Conservation (phyloP, 1,140 invertebrate genomes). For the Plodia interpunctella region DNA sequence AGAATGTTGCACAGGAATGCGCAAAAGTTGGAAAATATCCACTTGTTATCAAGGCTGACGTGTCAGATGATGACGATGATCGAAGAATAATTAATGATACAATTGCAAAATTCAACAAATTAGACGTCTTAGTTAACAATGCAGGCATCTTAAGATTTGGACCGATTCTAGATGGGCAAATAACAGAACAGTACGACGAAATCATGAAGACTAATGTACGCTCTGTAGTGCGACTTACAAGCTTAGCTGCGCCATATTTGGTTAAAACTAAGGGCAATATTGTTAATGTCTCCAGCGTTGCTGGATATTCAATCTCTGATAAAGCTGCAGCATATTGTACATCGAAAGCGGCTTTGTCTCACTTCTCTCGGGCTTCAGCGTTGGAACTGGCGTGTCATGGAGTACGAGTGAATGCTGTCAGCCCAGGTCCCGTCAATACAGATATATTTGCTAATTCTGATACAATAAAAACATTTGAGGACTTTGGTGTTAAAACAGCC, state of each 20-base stretch:
- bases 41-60: background rate
- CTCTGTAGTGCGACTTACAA: too few species aligned
- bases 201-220: background rate
- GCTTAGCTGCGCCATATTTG: too few species aligned
- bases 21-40: background rate
- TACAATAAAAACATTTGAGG: too few species aligned
- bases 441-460: too few species aligned
- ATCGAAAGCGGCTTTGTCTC: background rate
- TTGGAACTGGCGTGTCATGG: background rate
- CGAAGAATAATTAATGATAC: background rate
- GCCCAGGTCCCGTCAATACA: too few species aligned
- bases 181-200: background rate
- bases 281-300: background rate
- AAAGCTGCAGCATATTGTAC: background rate
- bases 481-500: background rate
- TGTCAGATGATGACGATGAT: background rate
- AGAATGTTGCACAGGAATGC: background rate
- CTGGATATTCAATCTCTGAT: background rate
- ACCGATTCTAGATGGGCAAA: background rate
- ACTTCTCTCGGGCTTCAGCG: background rate
- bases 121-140: background rate
- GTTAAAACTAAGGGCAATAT: background rate
- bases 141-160: background rate
- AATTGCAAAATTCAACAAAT: background rate
- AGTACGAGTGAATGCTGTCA: background rate